Conservation (phyloP, 2,888 invertebrate species). For the Acanthococcus lagerstroemiae region DNA sequence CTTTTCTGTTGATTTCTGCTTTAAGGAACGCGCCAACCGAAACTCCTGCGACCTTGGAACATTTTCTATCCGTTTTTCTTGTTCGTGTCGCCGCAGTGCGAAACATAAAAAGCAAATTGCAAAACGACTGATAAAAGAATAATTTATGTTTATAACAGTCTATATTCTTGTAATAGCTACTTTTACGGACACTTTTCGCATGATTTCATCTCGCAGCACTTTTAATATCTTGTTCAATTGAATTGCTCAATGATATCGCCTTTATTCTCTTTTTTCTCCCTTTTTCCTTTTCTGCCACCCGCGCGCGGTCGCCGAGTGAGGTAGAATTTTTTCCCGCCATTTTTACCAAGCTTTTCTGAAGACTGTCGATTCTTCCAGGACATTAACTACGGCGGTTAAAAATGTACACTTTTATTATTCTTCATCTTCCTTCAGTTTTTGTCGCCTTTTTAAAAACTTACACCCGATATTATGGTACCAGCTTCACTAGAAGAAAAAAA, state of each 20-base stretch:
- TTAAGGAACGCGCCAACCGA: no score
- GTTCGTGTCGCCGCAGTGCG: no score
- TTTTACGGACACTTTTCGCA: slow-evolving; percentile 19
- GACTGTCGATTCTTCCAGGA: slow-evolving; percentile 29
- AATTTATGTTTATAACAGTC: slow-evolving; percentile 22
- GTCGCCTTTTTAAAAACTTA: slow-evolving; percentile 26
- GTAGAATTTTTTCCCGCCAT: slow-evolving; percentile 25
- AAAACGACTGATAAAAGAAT: slow-evolving; percentile 11
- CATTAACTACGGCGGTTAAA: slow-evolving; percentile 31
- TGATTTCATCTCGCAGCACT: slow-evolving; percentile 25
- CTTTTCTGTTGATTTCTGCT: no score
- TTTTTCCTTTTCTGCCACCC: not conserved
- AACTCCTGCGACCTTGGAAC: no score
- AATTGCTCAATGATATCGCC: slow-evolving; percentile 12
- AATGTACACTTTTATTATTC: slow-evolving; percentile 31
- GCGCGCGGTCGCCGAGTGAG: slow-evolving; percentile 3
- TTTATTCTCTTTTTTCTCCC: not conserved
- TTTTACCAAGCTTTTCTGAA: slow-evolving; percentile 25
- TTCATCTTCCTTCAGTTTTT: slow-evolving; percentile 31
- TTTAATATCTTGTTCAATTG: slow-evolving; percentile 31
- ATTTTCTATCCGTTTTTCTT: no score
- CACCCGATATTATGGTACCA: slow-evolving; percentile 19
- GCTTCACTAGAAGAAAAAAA: slow-evolving; percentile 9
- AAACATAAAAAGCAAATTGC: no score
- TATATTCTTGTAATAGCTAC: slow-evolving; percentile 23